These are phyloP conservation scores for Blastobasis lacticolella DNA, from an alignment of 2,888 invertebrate species.

Conservation along the genomic window DNA sequence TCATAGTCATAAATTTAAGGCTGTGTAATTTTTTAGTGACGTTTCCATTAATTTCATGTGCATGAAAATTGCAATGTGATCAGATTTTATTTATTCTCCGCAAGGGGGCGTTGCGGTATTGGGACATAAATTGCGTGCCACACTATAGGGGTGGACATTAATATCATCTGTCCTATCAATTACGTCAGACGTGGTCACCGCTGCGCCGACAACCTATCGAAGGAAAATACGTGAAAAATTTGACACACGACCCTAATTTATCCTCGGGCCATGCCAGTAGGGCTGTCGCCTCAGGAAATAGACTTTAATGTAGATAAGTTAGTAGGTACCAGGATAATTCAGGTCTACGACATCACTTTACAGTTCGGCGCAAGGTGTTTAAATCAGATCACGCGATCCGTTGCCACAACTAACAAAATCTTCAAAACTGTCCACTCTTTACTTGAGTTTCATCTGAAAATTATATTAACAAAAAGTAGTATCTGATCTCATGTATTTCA, in stretches of 20 bases:
- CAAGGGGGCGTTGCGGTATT: constrained; percentile 32
- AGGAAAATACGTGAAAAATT: constrained; percentile 51
- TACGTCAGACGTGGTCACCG: constrained; percentile 49
- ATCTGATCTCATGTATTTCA: too few species aligned
- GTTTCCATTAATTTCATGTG: background rate
- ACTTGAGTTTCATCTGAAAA: too few species aligned
- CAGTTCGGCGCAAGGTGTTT: too few species aligned
- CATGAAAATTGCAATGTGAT: constrained; percentile 11
- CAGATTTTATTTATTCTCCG: background rate
- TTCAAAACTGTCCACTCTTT: too few species aligned
- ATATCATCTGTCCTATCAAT: constrained; percentile 66
- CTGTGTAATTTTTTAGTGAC: too few species aligned
- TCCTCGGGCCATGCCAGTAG: constrained; percentile 24
- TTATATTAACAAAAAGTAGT: too few species aligned
- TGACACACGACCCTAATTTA: constrained; percentile 40
- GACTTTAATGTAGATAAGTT: too few species aligned
- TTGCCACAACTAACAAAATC: too few species aligned
- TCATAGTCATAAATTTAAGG: too few species aligned
- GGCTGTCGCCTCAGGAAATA: constrained; percentile 17
- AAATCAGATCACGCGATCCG: too few species aligned
- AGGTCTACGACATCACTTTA: too few species aligned
- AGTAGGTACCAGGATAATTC: too few species aligned
- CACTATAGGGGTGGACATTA: constrained; percentile 46
- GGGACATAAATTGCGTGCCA: constrained; percentile 57
- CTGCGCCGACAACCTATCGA: constrained; percentile 43